These are phyloP conservation scores for Callithrix jacchus DNA, from an alignment of 2,113 vertebrate genomes.

Conservation along the genomic window DNA sequence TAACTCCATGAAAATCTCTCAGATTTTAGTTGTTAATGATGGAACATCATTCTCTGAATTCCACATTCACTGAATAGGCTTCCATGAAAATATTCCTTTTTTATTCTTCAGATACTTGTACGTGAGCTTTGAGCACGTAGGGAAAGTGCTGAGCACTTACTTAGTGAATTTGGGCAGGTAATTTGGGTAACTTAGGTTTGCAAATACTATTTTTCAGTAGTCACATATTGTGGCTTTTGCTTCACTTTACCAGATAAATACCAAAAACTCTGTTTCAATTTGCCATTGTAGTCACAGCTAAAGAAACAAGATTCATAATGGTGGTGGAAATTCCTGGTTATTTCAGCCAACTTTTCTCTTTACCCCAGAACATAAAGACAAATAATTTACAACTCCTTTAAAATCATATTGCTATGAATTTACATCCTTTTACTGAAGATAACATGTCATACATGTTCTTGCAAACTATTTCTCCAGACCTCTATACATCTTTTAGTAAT, in stretches of 20 bases:
- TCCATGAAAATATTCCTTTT: neutral
- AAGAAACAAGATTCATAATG: neutral
- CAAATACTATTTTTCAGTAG: conserved; percentile 16
- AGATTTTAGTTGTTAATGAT: conserved; percentile 27
- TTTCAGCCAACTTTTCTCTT: neutral
- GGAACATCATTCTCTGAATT: neutral
- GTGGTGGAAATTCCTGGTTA: neutral
- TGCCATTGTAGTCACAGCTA: neutral
- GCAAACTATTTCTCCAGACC: neutral
- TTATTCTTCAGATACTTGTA: neutral
- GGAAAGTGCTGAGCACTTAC: neutral
- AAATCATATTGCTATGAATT: neutral
- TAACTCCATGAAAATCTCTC: conserved; percentile 23
- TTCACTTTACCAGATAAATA: neutral
- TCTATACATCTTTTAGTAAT: neutral
- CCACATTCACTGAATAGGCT: neutral
- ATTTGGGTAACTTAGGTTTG: conserved; percentile 16
- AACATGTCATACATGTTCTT: neutral
- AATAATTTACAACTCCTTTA: neutral
- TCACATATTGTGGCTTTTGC: neutral
- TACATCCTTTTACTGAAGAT: neutral
- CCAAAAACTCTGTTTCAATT: neutral
- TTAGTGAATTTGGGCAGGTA: neutral
- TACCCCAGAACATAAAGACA: neutral
- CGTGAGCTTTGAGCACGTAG: neutral